Conservation (phyloP, 2,113 vertebrate genomes). For the Bungarus multicinctus region DNA sequence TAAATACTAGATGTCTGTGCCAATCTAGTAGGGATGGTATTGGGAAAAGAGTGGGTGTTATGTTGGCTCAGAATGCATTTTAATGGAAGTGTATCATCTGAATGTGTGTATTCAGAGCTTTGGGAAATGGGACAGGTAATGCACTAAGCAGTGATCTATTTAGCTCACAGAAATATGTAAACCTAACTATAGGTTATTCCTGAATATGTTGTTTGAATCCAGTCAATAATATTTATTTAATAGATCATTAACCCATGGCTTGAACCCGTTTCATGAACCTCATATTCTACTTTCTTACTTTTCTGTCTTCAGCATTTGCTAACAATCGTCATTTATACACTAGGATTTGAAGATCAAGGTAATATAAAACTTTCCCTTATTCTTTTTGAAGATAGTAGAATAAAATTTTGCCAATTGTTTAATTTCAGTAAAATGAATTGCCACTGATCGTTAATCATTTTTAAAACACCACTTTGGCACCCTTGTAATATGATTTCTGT, state of each 20-base stretch:
- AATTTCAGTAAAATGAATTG: conserved; percentile 31
- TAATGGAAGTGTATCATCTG: not conserved
- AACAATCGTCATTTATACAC: not conserved
- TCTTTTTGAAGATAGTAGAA: conserved; percentile 16
- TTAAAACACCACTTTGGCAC: not conserved
- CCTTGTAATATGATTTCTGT: conserved; percentile 43
- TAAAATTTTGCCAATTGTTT: not conserved
- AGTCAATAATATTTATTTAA: not conserved
- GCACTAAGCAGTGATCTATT: not conserved
- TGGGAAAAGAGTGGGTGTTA: not conserved
- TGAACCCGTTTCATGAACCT: not conserved
- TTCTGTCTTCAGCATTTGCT: not conserved
- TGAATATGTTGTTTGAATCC: not conserved
- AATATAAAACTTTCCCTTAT: not conserved
- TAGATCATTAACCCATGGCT: not conserved
- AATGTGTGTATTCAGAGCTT: not conserved
- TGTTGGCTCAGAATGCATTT: not conserved
- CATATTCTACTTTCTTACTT: not conserved
- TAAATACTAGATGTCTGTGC: not conserved
- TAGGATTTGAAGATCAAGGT: not conserved
- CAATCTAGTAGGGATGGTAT: not conserved
- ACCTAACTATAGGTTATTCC: not conserved
- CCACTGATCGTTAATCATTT: conserved; percentile 25
- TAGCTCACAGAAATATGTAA: not conserved
- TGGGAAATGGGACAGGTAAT: not conserved